These are phyloP conservation scores for Lepidotrigona ventralis DNA, from an alignment of 1,140 invertebrate species.

Conservation along the genomic window DNA sequence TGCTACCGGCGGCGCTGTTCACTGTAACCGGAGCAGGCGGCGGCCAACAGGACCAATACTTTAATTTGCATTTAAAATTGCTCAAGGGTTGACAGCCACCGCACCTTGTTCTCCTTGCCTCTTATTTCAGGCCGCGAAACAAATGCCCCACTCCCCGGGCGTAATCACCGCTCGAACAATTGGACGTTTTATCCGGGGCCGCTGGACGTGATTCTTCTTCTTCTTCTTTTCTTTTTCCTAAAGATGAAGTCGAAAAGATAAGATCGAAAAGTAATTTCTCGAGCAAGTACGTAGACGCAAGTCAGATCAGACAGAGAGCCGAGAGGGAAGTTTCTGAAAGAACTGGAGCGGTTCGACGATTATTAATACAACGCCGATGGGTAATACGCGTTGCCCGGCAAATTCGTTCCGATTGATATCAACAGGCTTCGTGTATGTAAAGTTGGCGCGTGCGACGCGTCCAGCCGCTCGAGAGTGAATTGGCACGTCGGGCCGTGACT, in stretches of 20 bases:
- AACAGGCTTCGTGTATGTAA: not conserved
- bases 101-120: constrained; percentile 54
- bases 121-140: constrained; percentile 49
- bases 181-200: not conserved
- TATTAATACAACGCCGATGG: not conserved
- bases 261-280: too few species aligned
- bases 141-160: constrained; percentile 14
- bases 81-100: constrained; percentile 74
- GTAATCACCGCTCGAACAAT: constrained; percentile 30
- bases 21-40: constrained; percentile 59
- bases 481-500: not conserved
- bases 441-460: not conserved
- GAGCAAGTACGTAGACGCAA: too few species aligned
- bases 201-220: not conserved
- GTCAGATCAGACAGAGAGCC: too few species aligned
- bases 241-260: too few species aligned
- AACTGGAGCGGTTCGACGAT: not conserved
- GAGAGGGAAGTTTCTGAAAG: not conserved
- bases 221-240: too few species aligned
- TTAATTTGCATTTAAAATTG: constrained; percentile 81
- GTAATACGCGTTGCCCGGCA: not conserved
- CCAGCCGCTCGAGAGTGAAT: not conserved
- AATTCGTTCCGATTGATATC: constrained; percentile 24
- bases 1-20: constrained; percentile 62
- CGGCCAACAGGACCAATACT: constrained; percentile 74